Evolutionary conservation across 2,113 vertebrate species (phyloP), one percentile per base, ranked within the genome.

Genomic region (Turdus rufiventris): DNA sequence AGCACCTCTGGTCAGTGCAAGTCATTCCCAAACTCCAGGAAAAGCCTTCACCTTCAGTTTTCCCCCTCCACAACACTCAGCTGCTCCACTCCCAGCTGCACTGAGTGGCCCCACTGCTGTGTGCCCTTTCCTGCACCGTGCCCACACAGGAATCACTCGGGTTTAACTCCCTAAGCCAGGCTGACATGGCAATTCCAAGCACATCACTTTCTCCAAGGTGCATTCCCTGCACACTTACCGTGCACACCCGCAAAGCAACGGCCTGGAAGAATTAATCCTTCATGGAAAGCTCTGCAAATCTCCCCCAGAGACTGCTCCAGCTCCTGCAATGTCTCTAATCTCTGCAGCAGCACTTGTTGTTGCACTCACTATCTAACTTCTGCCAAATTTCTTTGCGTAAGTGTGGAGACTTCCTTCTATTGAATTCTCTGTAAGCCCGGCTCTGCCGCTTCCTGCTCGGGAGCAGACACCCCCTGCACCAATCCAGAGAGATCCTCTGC

Each of bases 341-440:
- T 67, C 85, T 67, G 92, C 92, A 81, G 91, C 70, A 90, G 89
- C 93, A 92, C 95, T 96, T 93, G 94, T 89, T 95, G 96, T 83
- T 93, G 83, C 89, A 81, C 96, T 91, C 71, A 4, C 96, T 78
- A 90, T 91, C 91, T 95, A 61, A 72, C 86, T 87, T 73, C 97
- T 98, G 98, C 98, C 98, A 98, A 96, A 92, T 97, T 95, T 96
- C 97, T 98, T 92, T 98, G 97, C 97, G 97, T 97, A 97, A 97
- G 97, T 92, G 97, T 85, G 97, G 96, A 97, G 94, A 98, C 97
- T 98, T 98, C 98, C 98, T 98, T 96, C 98, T 97, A 98, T 98
- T 98, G 96, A 98, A 98, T 98, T 98, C 95, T 75, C 85, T 26
- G 57, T 57, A 96, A 96, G 97, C 88, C 90, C 83, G 68, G 96